Evolutionary conservation across 2,888 invertebrate genomes (phyloP).

Genomic region (Coecobrya sp.): DNA sequence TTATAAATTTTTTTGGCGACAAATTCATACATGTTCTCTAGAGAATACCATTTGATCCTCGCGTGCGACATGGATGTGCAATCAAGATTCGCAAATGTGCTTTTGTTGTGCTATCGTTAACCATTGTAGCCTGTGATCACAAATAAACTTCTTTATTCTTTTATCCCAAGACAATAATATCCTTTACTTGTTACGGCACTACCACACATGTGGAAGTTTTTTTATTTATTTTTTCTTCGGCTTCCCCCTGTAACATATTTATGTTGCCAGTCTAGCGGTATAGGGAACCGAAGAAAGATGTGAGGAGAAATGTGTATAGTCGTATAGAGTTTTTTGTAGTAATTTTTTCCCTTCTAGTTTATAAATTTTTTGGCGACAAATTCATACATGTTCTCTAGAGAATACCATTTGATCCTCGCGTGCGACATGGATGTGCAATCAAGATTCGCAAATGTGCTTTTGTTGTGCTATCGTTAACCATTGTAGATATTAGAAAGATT

Average conservation of each 20-base stretch:
- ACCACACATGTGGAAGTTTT: neutral
- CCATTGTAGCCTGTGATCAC: neutral
- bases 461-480: conserved; percentile 27
- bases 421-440: neutral
- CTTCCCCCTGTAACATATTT: no score
- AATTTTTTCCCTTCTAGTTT: no score
- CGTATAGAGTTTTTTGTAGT: no score
- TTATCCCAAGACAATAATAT: neutral
- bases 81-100: conserved; percentile 33
- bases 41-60: conserved; percentile 4
- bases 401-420: conserved; percentile 10
- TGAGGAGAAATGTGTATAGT: neutral
- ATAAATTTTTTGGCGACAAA: conserved; percentile 49
- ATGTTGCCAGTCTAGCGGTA: no score
- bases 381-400: no score
- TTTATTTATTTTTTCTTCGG: neutral
- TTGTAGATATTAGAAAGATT: neutral
- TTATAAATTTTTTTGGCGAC: conserved; percentile 50
- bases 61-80: neutral
- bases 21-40: no score
- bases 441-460: conserved; percentile 45
- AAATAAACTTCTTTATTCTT: conserved; percentile 36
- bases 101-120: conserved; percentile 34
- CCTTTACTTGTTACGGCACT: no score
- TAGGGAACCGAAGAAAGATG: no score